phyloP scores from a whole-genome alignment of 1,140 invertebrate species.

The Cotesia typhae region DNA sequence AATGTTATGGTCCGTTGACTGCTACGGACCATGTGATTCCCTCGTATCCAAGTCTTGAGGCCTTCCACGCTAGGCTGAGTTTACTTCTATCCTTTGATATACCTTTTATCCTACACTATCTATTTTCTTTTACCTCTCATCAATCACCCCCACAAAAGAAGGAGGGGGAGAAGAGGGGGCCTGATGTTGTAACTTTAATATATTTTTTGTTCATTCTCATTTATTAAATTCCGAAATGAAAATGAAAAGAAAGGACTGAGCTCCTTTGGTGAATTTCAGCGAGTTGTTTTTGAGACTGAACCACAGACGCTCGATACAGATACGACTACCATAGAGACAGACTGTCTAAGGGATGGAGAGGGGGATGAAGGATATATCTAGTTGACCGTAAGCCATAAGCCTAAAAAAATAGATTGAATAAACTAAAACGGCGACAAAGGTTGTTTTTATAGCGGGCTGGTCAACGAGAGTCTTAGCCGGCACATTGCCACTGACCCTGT shows the following conservation, averaged over 20 bases:
- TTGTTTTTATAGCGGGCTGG: conserved; percentile 49
- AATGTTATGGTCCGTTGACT: conserved; percentile 49
- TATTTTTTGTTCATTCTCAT: background rate
- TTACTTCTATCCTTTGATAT: conserved; percentile 40
- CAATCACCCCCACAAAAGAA: conserved; percentile 16
- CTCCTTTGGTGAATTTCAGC: background rate
- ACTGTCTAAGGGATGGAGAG: conserved; percentile 11
- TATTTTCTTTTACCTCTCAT: conserved; percentile 25
- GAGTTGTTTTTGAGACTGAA: background rate
- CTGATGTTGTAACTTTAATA: background rate
- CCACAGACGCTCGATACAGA: background rate
- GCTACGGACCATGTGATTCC: conserved; percentile 42
- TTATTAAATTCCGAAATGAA: conserved; percentile 3
- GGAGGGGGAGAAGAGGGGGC: no score
- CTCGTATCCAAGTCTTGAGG: conserved; percentile 27
- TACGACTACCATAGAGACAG: conserved; percentile 14
- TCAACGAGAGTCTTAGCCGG: conserved; percentile 41
- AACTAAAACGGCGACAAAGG: conserved; percentile 44
- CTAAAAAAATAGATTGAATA: conserved; percentile 50
- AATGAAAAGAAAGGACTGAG: no score
- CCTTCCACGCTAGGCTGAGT: conserved; percentile 50
- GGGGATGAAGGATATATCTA: conserved; percentile 33
- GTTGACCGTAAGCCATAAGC: conserved; percentile 21
- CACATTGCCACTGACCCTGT: background rate
- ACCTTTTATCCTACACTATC: conserved; percentile 4